These are phyloP conservation scores for Spondyliosoma cantharus DNA, from an alignment of 2,797 vertebrate species.

Conservation along the genomic window DNA sequence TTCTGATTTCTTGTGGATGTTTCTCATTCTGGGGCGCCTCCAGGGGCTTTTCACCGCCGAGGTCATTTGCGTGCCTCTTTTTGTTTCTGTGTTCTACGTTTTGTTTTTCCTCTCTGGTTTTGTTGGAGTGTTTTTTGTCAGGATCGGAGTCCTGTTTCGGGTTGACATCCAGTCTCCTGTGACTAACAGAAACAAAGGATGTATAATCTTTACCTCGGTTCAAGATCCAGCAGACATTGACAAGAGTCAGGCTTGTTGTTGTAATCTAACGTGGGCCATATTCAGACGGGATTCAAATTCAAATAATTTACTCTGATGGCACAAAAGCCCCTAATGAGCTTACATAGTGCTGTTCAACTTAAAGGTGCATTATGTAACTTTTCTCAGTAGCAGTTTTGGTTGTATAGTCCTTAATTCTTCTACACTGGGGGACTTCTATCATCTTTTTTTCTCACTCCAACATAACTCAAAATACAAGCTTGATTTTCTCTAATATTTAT, in stretches of 20 bases:
- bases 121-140: conserved; percentile 70
- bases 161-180: conserved; percentile 71
- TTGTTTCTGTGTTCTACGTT: conserved; percentile 54
- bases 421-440: no score
- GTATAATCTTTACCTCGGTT: conserved; percentile 33
- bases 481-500: no score
- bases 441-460: no score
- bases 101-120: conserved; percentile 71
- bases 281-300: background rate
- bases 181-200: conserved; percentile 76
- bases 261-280: background rate
- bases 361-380: no score
- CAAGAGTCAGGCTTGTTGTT: background rate
- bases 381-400: no score
- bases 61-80: conserved; percentile 37
- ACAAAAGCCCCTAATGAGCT: background rate
- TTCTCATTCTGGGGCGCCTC: conserved; percentile 48
- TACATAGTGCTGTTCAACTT: background rate
- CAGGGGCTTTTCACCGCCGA: conserved; percentile 32
- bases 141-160: conserved; percentile 65
- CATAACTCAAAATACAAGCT: no score
- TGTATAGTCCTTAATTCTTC: no score
- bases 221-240: conserved; percentile 19
- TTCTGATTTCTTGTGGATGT: conserved; percentile 50
- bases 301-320: background rate